Conservation (phyloP, 2,888 invertebrate genomes). For the Linyphia triangularis region DNA sequence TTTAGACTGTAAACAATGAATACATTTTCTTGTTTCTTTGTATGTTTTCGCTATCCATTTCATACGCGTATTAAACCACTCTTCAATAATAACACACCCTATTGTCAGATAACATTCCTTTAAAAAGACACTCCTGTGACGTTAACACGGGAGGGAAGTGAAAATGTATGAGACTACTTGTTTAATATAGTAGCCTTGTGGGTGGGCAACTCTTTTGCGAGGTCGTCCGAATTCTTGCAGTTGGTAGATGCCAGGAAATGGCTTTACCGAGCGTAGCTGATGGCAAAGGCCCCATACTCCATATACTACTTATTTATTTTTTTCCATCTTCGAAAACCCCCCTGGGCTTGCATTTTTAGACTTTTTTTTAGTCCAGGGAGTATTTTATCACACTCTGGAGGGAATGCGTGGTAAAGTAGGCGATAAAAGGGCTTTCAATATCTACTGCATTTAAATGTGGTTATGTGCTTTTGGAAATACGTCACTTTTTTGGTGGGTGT, state of each 20-base stretch:
- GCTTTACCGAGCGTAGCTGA: conserved; percentile 57
- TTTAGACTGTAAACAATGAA: too few species aligned
- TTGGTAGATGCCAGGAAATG: conserved; percentile 40
- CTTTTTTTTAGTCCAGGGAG: background rate
- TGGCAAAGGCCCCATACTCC: conserved; percentile 20
- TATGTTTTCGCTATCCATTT: too few species aligned
- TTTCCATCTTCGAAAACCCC: background rate
- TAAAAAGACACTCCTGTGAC: too few species aligned
- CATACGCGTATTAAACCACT: too few species aligned
- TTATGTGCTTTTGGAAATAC: background rate
- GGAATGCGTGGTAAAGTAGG: conserved; percentile 9
- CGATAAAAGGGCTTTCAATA: conserved; percentile 14
- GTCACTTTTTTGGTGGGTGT: background rate
- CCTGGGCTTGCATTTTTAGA: background rate
- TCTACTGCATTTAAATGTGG: background rate
- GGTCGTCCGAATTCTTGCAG: conserved; percentile 29
- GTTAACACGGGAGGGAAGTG: too few species aligned
- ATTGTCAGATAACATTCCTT: too few species aligned
- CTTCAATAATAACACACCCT: too few species aligned
- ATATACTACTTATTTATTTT: conserved; percentile 46
- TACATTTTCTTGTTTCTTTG: too few species aligned
- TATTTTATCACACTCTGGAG: background rate
- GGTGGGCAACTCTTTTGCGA: conserved; percentile 12
- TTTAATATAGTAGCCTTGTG: too few species aligned
- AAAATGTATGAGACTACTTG: too few species aligned